A percentile compares a stretch with the other conserved stretches of the same genome.
Evolutionary conservation across 1,140 invertebrate species (phyloP).

Genomic region (Plutomurus gul): DNA sequence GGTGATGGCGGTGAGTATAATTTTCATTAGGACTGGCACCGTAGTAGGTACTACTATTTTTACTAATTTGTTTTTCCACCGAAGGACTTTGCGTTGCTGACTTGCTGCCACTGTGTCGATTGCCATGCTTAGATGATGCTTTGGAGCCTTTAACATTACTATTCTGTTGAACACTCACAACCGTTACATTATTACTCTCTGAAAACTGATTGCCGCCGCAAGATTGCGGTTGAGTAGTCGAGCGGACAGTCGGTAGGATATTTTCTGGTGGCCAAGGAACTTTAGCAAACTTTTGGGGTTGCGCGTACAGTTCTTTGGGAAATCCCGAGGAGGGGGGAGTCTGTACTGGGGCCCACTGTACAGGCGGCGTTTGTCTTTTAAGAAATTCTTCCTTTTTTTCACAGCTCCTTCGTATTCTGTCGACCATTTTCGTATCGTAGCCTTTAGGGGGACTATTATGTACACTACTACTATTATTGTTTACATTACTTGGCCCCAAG

Average conservation of each 20-base stretch:
- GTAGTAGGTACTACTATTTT: neutral
- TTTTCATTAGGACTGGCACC: conserved; percentile 5
- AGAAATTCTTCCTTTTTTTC: conserved; percentile 88
- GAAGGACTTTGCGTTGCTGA: neutral
- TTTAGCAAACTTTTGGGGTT: conserved; percentile 73
- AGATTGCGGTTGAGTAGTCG: neutral
- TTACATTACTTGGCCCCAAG: neutral
- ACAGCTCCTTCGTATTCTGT: conserved; percentile 74
- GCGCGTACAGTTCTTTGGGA: conserved; percentile 72
- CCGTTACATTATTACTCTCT: neutral
- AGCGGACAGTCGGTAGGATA: conserved; percentile 36
- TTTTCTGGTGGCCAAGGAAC: conserved; percentile 71
- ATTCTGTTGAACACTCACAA: conserved; percentile 8
- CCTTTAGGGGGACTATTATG: conserved; percentile 26
- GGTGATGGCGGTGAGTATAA: neutral
- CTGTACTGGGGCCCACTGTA: conserved; percentile 61
- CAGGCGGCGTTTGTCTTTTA: conserved; percentile 70
- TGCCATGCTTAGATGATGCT: neutral
- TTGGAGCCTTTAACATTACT: neutral
- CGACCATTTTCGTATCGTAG: conserved; percentile 49
- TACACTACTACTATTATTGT: conserved; percentile 23
- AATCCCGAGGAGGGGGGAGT: conserved; percentile 57
- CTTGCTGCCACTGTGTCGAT: neutral
- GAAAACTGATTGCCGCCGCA: neutral
- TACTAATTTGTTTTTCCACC: conserved; percentile 9